phyloP scores from a whole-genome alignment of 92 coral and sea anemone species.

The Epizoanthus rinbou region DNA sequence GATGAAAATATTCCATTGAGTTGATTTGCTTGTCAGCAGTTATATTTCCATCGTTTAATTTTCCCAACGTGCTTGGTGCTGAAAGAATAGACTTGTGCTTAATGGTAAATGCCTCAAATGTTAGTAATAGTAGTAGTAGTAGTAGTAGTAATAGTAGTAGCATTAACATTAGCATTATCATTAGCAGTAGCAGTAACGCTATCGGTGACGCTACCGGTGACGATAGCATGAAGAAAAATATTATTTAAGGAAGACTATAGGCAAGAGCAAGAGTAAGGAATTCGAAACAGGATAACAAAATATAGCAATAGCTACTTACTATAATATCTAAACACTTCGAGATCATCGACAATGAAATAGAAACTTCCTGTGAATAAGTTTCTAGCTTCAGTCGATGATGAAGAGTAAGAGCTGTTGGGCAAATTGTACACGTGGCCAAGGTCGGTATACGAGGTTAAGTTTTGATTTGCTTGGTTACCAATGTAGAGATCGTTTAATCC shows the following conservation, averaged over 20 bases:
- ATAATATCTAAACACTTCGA: constrained; percentile 48
- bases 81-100: too few relatives aligned
- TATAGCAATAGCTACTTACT: not conserved
- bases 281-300: not conserved
- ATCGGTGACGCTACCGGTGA: too few relatives aligned
- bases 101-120: too few relatives aligned
- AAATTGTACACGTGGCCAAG: constrained; percentile 24
- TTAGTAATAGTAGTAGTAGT: not conserved
- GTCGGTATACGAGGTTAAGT: not conserved
- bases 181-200: not conserved
- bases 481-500: constrained; percentile 28
- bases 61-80: too few relatives aligned
- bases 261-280: not conserved
- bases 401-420: not conserved
- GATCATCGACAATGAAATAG: constrained; percentile 29
- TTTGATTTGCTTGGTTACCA: not conserved
- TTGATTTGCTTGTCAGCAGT: too few relatives aligned
- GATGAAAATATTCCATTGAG: too few relatives aligned
- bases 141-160: not conserved
- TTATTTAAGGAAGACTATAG: not conserved
- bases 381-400: not conserved
- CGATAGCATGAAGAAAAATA: too few relatives aligned
- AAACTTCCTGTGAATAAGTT: constrained; percentile 29
- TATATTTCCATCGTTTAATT: too few relatives aligned
- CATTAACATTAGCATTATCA: too few relatives aligned